Evolutionary conservation across 1,140 invertebrate genomes (phyloP).

Genomic region (Adoxophyes honmai): DNA sequence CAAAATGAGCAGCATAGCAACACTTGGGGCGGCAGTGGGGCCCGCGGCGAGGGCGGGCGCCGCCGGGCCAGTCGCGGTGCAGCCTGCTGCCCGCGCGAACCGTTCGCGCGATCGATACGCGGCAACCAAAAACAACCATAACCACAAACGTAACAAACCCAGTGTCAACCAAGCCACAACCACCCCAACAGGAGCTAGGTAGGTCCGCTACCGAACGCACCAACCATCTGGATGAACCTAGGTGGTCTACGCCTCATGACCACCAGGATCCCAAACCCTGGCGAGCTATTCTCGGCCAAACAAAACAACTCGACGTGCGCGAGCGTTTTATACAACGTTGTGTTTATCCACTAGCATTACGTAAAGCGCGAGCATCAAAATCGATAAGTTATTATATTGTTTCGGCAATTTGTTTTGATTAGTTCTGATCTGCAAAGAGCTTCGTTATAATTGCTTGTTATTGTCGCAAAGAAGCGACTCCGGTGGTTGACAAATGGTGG

Average conservation of each 20-base stretch:
- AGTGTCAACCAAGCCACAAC: slow-evolving; percentile 38
- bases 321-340: slow-evolving; percentile 27
- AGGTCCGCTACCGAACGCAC: no score
- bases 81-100: slow-evolving; percentile 54
- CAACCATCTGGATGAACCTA: slow-evolving; percentile 34
- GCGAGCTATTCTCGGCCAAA: slow-evolving; percentile 43
- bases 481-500: neutral
- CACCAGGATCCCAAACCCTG: slow-evolving; percentile 25
- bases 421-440: neutral
- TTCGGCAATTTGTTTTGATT: slow-evolving; percentile 24
- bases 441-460: neutral
- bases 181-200: no score
- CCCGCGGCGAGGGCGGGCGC: slow-evolving; percentile 28
- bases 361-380: slow-evolving; percentile 52
- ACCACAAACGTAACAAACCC: no score
- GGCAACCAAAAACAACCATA: no score
- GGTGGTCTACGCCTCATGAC: slow-evolving; percentile 62
- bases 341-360: slow-evolving; percentile 46
- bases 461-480: neutral
- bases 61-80: slow-evolving; percentile 55
- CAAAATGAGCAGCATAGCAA: no score
- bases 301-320: slow-evolving; percentile 20
- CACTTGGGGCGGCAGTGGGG: slow-evolving; percentile 21
- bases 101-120: slow-evolving; percentile 39
- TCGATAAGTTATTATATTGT: slow-evolving; percentile 60